A percentile compares a stretch with the other conserved stretches of the same genome.
These are phyloP conservation scores for Drosophila subquinaria DNA, from an alignment of 2,888 invertebrate species.

Conservation along the genomic window DNA sequence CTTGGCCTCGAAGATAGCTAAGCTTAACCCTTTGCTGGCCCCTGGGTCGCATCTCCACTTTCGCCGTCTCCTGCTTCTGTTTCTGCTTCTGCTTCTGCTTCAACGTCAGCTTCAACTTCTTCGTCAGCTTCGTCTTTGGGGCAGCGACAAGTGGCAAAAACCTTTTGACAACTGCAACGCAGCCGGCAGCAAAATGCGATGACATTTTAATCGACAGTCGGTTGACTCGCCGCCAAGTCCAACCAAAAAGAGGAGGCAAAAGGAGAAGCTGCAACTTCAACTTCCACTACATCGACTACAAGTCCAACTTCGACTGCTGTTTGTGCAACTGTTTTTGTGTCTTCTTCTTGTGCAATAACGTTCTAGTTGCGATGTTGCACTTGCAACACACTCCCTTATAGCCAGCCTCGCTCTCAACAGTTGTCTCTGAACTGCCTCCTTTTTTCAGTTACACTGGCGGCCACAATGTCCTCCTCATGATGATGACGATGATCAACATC, in stretches of 20 bases:
- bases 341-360: constrained; percentile 9
- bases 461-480: constrained; percentile 23
- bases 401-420: constrained; percentile 47
- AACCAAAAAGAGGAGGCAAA: constrained; percentile 12
- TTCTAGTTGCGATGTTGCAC: constrained; percentile 39
- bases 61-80: constrained; percentile 10
- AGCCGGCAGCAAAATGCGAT: constrained; percentile 76
- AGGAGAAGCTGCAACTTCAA: constrained; percentile 11
- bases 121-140: background rate
- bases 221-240: constrained; percentile 25
- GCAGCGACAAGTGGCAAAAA: constrained; percentile 56
- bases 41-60: constrained; percentile 36
- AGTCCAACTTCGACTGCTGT: constrained; percentile 2
- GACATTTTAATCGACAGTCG: constrained; percentile 80
- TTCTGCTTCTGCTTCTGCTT: background rate
- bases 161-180: constrained; percentile 65
- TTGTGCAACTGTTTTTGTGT: constrained; percentile 16
- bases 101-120: background rate
- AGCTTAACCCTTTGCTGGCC: constrained; percentile 55
- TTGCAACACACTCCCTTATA: constrained; percentile 5
- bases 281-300: constrained; percentile 1
- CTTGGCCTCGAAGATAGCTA: constrained; percentile 36
- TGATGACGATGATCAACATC: constrained; percentile 18
- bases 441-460: constrained; percentile 28
- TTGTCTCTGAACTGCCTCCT: constrained; percentile 41